These are phyloP conservation scores for Rhinella marina DNA, from an alignment of 2,797 vertebrate genomes.

Conservation along the genomic window DNA sequence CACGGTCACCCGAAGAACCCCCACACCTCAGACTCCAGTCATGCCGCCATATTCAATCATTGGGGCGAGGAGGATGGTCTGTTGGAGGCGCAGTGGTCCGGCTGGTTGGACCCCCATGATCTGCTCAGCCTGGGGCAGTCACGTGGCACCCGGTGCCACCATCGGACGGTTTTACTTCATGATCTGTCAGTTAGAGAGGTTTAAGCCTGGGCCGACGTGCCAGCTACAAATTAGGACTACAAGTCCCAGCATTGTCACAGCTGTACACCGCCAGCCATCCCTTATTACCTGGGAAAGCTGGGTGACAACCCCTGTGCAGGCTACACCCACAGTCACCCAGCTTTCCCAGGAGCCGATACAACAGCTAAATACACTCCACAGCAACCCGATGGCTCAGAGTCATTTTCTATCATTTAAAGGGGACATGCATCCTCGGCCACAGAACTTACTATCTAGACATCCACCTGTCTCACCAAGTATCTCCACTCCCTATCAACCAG, in stretches of 20 bases:
- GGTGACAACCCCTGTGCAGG: background rate
- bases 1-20: background rate
- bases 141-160: too few relatives aligned
- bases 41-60: too few relatives aligned
- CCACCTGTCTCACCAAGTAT: background rate
- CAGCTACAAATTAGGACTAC: background rate
- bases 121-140: too few relatives aligned
- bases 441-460: background rate
- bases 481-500: background rate
- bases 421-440: background rate
- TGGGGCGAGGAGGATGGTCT: too few relatives aligned
- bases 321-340: background rate
- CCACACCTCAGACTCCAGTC: too few relatives aligned
- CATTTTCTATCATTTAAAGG: background rate
- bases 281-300: background rate
- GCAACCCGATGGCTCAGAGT: background rate
- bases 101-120: too few relatives aligned
- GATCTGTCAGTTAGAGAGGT: too few relatives aligned
- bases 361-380: background rate
- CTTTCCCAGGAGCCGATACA: background rate
- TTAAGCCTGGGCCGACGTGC: too few relatives aligned
- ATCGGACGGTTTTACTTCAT: too few relatives aligned
- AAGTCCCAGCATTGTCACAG: background rate
- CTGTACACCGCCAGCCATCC: too few relatives aligned
- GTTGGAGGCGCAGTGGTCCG: too few relatives aligned